phyloP scores from a whole-genome alignment of 2,888 invertebrate species.

The Oligia latruncula region DNA sequence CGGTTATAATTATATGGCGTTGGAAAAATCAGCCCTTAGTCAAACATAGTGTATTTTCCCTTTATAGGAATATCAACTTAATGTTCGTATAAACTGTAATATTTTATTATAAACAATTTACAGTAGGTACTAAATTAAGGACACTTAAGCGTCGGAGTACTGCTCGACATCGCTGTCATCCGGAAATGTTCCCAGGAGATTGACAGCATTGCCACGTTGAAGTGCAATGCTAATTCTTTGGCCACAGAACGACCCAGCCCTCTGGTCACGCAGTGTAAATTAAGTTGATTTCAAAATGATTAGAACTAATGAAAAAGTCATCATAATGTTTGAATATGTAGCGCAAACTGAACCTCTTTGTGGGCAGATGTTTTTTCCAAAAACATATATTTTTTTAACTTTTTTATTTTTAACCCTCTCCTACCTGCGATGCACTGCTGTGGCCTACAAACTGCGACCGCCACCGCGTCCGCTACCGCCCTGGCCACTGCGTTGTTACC shows the following conservation, averaged over 20 bases:
- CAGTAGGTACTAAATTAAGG: background rate
- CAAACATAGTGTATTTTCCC: background rate
- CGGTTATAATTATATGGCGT: too few species aligned
- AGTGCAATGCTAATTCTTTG: background rate
- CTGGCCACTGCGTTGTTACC: background rate
- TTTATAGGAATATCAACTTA: background rate
- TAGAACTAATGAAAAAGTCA: background rate
- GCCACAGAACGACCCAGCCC: background rate
- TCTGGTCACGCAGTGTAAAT: background rate
- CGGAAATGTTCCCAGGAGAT: background rate
- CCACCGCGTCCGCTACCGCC: background rate
- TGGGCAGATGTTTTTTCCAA: background rate
- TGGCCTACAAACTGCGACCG: background rate
- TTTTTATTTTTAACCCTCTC: too few species aligned
- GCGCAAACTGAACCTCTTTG: background rate
- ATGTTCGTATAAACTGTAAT: background rate
- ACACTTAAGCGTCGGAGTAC: background rate
- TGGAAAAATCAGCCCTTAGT: background rate
- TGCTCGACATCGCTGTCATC: background rate
- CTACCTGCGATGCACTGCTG: background rate
- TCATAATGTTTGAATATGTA: background rate
- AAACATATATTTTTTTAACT: too few species aligned
- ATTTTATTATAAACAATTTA: too few species aligned
- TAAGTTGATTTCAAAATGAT: background rate
- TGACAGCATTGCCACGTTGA: background rate